Evolutionary conservation across 2,113 vertebrate species (phyloP), one percentile per base, ranked within the genome.

Genomic region (Mesembrinibis cayennensis): DNA sequence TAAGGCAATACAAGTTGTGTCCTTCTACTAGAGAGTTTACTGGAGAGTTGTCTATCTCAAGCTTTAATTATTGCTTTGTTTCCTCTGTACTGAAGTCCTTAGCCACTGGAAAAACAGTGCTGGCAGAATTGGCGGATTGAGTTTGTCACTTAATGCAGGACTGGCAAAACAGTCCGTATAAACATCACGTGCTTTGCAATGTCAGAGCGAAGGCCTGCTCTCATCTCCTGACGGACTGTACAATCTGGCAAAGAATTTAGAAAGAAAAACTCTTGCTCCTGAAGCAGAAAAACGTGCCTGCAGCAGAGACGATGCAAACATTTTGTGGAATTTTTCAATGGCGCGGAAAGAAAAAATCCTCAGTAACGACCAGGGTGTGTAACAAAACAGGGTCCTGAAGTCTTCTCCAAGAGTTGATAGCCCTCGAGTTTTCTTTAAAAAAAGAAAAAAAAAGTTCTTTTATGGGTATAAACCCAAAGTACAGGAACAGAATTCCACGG

Each of bases 41-140:
- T 72, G 58, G 79, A 90, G 84, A 85, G 69, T 15, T 67, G 79
- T 87, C 71, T 90, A 32, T 40, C 90, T 90, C 69, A 91, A 45
- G 76, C 95, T 94, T 83, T 72, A 87, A 26, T 98, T 97, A 98
- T 97, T 98, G 98, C 97, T 97, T 97, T 85, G 69, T 96, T 97
- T 97, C 87, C 92, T 97, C 77, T 93, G 90, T n/a, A 59, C 96
- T 32, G 83, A 87, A 96, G 82, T 76, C 90, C 94, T 92, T 19
- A 92, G 92, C 91, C 92, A 53, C 90, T 65, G 92, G 93, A 82
- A 69, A 86, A 84, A 74, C 92, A 95, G 96, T 47, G 97, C 98
- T 94, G 90, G 87, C 71, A 90, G 89, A 89, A 63, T 58, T 97
- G 97, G 97, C 97, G 87, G 91, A 44, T 36, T 18, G 93, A 94